Base-by-base conservation (phyloP, 2,797 vertebrate species). In the Sphenopsis melanotis region DNA sequence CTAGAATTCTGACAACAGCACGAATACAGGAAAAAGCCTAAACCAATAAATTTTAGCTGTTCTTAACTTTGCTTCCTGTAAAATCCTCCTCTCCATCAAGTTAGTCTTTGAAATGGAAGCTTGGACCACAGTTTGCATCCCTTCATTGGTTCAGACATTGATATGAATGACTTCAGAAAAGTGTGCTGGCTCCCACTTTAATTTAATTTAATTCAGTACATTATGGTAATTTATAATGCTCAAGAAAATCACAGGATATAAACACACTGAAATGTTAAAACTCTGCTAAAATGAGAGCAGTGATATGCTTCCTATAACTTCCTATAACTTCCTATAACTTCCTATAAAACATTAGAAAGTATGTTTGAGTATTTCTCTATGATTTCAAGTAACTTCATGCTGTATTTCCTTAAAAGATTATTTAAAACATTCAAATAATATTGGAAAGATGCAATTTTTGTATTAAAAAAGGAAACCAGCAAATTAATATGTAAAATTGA, bases 1-100 rank as follows among this genome's bases (percentile, higher is more conserved):
- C 89, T 60, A 84, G 83, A 96, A 96, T 55, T 88, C 63, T 87
- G 80, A 70, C 53, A 94, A 46, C 37, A 88, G n/a, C 32, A 82
- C 0, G 0, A 76, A 76, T 87, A 89, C 66, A 74, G 85, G 85
- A 76, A 93, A 85, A 82, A 63, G 56, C 29, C 83, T 57, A 93
- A 95, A 74, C 5, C 27, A 80, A 88, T 32, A 29, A 34, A 79
- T 69, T 90, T 82, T 52, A 57, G 22, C 15, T 53, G 12, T 64
- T 79, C 41, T 69, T 22, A 17, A 53, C 6, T 82, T 71, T 80
- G 24, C 39, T 93, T 94, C 66, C 60, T 1, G 2, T 52, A 91
- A 93, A 86, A 76, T 74, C 24, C 74, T 23, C 23, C 2, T 1
- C 29, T 84, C 50, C 4, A 4, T 46, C 37, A 42, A 39, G 24